phyloP scores from a whole-genome alignment of 2,797 vertebrate species.

The Heteromormyrus szaboi region DNA sequence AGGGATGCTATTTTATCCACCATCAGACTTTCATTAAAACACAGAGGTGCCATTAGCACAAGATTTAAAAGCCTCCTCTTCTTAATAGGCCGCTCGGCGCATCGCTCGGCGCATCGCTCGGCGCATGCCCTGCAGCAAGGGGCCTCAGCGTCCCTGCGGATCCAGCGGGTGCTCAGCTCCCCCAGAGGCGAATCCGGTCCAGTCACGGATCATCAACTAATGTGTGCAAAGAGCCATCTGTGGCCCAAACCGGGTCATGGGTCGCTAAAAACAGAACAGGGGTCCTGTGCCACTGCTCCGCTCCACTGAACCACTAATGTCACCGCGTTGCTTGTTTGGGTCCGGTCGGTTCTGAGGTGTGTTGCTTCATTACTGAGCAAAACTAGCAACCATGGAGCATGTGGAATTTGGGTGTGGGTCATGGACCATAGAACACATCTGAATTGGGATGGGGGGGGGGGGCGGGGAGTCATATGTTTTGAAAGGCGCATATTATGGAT shows the following conservation, averaged over 20 bases:
- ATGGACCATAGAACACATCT: background rate
- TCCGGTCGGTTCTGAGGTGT: background rate
- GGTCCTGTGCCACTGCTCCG: background rate
- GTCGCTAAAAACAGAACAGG: background rate
- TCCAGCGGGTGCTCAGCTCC: background rate
- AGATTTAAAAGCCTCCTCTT: constrained; percentile 15
- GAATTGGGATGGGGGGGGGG: background rate
- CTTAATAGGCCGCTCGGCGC: background rate
- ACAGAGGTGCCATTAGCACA: constrained; percentile 20
- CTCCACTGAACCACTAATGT: constrained; percentile 3
- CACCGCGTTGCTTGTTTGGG: background rate
- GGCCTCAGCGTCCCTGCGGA: background rate
- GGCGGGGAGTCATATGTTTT: background rate
- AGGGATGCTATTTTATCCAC: background rate
- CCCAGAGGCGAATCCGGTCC: background rate
- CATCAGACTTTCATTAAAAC: constrained; percentile 9
- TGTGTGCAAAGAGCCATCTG: constrained; percentile 23
- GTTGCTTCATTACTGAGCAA: background rate
- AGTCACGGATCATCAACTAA: background rate
- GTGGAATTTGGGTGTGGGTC: background rate
- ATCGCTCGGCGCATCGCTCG: background rate
- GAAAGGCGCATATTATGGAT: background rate
- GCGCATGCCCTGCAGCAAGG: background rate
- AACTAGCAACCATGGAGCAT: background rate
- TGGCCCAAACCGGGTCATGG: constrained; percentile 24